These are phyloP conservation scores for Tachina lurida DNA, from an alignment of 2,888 invertebrate genomes.

Conservation along the genomic window DNA sequence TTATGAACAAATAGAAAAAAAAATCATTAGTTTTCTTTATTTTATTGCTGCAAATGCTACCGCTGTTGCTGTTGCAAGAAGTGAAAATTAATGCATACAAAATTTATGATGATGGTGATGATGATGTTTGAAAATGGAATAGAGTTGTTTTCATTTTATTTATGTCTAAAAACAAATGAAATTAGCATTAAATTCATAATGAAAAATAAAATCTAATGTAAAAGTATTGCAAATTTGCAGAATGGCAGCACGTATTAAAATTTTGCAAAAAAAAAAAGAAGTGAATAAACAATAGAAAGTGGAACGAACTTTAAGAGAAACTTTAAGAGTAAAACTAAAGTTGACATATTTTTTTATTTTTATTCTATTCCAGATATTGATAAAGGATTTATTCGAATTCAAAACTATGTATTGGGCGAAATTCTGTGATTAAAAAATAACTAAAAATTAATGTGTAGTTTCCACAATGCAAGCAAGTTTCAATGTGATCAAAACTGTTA, in stretches of 20 bases:
- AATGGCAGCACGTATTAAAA: constrained; percentile 43
- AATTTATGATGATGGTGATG: constrained; percentile 35
- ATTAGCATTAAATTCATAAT: constrained; percentile 58
- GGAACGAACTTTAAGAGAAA: constrained; percentile 65
- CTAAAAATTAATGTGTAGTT: too few relatives aligned
- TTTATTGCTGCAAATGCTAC: constrained; percentile 24
- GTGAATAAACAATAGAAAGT: constrained; percentile 61
- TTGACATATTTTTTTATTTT: not conserved
- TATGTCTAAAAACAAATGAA: constrained; percentile 49
- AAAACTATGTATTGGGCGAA: not conserved
- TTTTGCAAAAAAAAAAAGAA: constrained; percentile 24
- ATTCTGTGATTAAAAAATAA: not conserved
- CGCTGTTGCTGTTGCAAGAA: constrained; percentile 41
- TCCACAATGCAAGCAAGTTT: too few relatives aligned
- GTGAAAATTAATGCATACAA: constrained; percentile 67
- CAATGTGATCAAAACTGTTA: too few relatives aligned
- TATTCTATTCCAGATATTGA: not conserved
- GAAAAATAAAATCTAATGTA: constrained; percentile 23
- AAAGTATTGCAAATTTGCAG: constrained; percentile 43
- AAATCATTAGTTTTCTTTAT: constrained; percentile 64
- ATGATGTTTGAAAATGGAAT: constrained; percentile 46
- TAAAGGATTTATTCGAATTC: not conserved
- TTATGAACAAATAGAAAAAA: constrained; percentile 41
- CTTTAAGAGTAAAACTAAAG: constrained; percentile 21
- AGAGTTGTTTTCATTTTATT: constrained; percentile 21